Evolutionary conservation across 2,797 vertebrate genomes (phyloP).

Genomic region (Cephalopachus bancanus): DNA sequence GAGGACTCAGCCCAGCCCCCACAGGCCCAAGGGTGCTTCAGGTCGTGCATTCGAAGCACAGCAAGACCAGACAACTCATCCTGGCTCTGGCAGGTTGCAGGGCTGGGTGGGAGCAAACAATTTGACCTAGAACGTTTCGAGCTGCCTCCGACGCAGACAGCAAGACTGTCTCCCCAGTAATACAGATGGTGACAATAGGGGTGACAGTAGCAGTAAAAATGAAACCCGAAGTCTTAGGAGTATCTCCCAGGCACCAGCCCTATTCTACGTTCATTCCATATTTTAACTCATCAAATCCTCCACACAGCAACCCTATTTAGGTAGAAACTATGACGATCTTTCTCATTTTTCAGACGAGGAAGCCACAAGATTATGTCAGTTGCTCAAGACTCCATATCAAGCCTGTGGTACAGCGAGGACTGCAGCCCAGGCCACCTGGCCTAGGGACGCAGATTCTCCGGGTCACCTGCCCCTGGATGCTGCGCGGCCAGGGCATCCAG

Average conservation of each 20-base stretch:
- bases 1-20: background rate
- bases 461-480: background rate
- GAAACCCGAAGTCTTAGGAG: background rate
- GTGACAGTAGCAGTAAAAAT: background rate
- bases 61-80: background rate
- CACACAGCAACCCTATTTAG: background rate
- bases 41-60: background rate
- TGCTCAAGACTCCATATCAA: background rate
- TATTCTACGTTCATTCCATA: background rate
- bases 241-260: background rate
- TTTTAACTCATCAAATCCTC: background rate
- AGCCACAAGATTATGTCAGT: background rate
- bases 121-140: background rate
- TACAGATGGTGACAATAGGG: background rate
- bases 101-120: background rate
- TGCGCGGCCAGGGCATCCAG: background rate
- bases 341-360: background rate
- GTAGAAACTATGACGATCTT: background rate
- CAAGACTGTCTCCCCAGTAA: constrained; percentile 10
- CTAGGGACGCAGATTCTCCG: background rate
- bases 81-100: background rate
- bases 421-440: background rate
- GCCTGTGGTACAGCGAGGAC: background rate
- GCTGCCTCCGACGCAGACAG: background rate
- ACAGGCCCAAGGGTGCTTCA: background rate